Conservation (phyloP, 2,888 invertebrate genomes). For the Cetonia aurata region DNA sequence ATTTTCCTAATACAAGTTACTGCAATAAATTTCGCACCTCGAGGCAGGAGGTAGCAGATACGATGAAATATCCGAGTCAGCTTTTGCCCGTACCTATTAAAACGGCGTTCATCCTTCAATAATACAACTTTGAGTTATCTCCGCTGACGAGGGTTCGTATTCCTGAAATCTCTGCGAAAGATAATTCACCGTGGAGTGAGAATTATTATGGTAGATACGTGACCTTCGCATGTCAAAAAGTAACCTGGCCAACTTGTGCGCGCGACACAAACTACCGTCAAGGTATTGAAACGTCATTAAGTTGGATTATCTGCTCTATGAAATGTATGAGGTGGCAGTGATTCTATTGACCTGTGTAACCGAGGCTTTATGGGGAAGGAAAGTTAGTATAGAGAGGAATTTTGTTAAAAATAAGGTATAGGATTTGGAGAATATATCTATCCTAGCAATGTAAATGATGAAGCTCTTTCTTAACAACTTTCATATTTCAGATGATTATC, state of each 20-base stretch:
- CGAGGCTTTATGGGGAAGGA: too few relatives aligned
- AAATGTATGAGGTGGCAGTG: not conserved
- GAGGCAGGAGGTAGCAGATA: constrained; percentile 14
- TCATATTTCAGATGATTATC: too few relatives aligned
- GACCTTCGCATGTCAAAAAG: constrained; percentile 22
- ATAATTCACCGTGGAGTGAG: constrained; percentile 20
- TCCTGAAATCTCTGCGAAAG: constrained; percentile 19
- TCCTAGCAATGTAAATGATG: too few relatives aligned
- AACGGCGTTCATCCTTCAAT: constrained; percentile 30
- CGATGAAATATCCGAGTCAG: constrained; percentile 21
- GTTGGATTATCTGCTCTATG: constrained; percentile 7
- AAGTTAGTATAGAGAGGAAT: too few relatives aligned
- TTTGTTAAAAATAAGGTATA: too few relatives aligned
- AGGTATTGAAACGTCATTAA: constrained; percentile 28
- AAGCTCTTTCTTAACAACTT: too few relatives aligned
- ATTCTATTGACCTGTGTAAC: too few relatives aligned
- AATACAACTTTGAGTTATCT: constrained; percentile 33
- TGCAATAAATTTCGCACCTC: too few relatives aligned
- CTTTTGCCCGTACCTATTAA: constrained; percentile 31
- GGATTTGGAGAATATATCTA: too few relatives aligned
- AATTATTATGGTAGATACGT: constrained; percentile 30
- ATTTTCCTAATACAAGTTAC: too few relatives aligned
- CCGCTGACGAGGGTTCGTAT: constrained; percentile 35
- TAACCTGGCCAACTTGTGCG: constrained; percentile 6
- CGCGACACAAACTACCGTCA: too few relatives aligned